Conservation (phyloP, 2,113 vertebrate genomes). For the Indicator indicator region DNA sequence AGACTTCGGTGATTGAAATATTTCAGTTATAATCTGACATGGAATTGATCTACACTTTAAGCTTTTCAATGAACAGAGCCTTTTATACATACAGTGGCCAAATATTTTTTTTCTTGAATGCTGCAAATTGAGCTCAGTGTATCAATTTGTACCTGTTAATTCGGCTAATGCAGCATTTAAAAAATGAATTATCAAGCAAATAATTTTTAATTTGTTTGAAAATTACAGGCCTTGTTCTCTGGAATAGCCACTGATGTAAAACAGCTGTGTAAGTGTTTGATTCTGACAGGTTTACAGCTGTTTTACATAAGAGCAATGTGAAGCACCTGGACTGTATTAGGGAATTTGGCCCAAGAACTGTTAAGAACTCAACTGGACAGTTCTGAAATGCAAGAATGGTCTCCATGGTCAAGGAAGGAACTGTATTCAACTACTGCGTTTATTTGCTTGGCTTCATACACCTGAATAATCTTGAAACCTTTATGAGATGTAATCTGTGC, state of each 20-base stretch:
- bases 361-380: neutral
- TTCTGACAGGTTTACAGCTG: slow-evolving; percentile 33
- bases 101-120: neutral
- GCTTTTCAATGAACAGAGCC: neutral
- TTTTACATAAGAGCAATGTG: neutral
- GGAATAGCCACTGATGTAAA: neutral
- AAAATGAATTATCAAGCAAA: slow-evolving; percentile 44
- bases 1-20: neutral
- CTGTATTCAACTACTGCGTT: neutral
- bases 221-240: slow-evolving; percentile 28
- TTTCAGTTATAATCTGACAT: neutral
- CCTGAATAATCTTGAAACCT: neutral
- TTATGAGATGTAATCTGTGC: neutral
- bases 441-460: slow-evolving; percentile 29
- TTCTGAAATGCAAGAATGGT: slow-evolving; percentile 19
- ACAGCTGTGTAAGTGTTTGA: slow-evolving; percentile 24
- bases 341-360: neutral
- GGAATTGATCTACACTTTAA: neutral
- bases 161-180: neutral
- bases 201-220: slow-evolving; percentile 39
- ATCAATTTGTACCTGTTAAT: slow-evolving; percentile 16
- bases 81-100: neutral
- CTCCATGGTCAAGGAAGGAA: neutral
- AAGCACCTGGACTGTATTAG: neutral
- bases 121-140: neutral